These are phyloP conservation scores for Chorisops tibialis DNA, from an alignment of 2,888 invertebrate genomes.

Conservation along the genomic window DNA sequence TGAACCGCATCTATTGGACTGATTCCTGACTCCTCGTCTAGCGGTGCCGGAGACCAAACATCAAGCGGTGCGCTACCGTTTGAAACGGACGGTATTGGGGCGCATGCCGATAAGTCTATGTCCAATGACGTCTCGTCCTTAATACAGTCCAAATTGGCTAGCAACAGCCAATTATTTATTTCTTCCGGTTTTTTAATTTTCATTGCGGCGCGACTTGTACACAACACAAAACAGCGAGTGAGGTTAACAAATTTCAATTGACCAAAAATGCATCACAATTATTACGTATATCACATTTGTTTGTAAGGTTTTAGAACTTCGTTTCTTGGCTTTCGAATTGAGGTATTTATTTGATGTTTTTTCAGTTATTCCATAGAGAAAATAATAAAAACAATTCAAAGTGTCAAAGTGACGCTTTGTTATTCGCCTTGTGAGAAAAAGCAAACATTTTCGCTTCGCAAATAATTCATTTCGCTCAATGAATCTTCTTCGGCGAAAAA, in stretches of 20 bases:
- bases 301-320: background rate
- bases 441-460: too few species aligned
- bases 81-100: conserved; percentile 44
- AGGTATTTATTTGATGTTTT: conserved; percentile 15
- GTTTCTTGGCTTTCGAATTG: conserved; percentile 7
- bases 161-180: conserved; percentile 46
- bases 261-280: conserved; percentile 30
- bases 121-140: conserved; percentile 49
- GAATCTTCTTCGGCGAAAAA: too few species aligned
- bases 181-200: conserved; percentile 41
- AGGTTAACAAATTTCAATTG: conserved; percentile 30
- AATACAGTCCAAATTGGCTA: conserved; percentile 49
- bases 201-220: conserved; percentile 30
- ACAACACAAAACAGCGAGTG: conserved; percentile 17
- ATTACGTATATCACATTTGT: conserved; percentile 28
- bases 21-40: conserved; percentile 37
- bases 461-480: too few species aligned
- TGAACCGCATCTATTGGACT: conserved; percentile 17
- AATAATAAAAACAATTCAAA: conserved; percentile 34
- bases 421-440: too few species aligned
- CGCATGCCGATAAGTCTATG: conserved; percentile 49
- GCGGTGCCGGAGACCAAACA: conserved; percentile 50
- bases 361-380: conserved; percentile 8
- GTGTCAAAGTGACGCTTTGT: conserved; percentile 49
- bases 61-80: conserved; percentile 37